Evolutionary conservation across 2,797 vertebrate species (phyloP).

Genomic region (Iguana delicatissima): DNA sequence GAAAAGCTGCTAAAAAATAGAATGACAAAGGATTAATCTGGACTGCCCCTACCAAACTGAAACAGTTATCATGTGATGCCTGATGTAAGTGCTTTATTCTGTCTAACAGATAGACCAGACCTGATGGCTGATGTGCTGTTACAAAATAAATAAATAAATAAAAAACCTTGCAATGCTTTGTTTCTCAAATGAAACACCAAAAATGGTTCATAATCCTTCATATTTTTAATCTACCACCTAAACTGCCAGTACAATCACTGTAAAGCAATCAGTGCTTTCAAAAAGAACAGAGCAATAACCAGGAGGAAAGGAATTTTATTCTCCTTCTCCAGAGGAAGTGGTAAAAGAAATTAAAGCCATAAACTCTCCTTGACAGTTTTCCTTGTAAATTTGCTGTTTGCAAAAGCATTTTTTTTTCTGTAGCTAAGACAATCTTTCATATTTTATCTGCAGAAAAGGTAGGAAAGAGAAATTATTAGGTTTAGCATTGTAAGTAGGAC

Average conservation of each 20-base stretch:
- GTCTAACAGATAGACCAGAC: too few species aligned
- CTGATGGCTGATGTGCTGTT: background rate
- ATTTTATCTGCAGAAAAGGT: conserved; percentile 9
- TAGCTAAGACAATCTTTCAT: background rate
- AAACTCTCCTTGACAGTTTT: conserved; percentile 40
- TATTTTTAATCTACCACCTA: background rate
- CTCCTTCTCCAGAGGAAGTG: background rate
- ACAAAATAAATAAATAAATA: background rate
- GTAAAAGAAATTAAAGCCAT: conserved; percentile 43
- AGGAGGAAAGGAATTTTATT: conserved; percentile 27
- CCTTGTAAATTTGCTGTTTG: conserved; percentile 30
- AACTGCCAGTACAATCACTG: background rate
- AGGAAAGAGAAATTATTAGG: background rate
- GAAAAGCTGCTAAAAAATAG: too few species aligned
- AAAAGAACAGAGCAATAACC: conserved; percentile 18
- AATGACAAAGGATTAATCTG: too few species aligned
- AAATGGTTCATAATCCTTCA: background rate
- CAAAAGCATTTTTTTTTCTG: background rate
- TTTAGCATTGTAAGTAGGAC: background rate
- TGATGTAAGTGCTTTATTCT: too few species aligned
- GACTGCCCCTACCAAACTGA: too few species aligned
- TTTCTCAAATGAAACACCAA: too few species aligned
- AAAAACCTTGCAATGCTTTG: too few species aligned
- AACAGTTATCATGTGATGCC: too few species aligned
- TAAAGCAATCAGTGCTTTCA: conserved; percentile 12